Conservation (phyloP, 2,888 invertebrate genomes). For the Malthinus seriepunctatus region DNA sequence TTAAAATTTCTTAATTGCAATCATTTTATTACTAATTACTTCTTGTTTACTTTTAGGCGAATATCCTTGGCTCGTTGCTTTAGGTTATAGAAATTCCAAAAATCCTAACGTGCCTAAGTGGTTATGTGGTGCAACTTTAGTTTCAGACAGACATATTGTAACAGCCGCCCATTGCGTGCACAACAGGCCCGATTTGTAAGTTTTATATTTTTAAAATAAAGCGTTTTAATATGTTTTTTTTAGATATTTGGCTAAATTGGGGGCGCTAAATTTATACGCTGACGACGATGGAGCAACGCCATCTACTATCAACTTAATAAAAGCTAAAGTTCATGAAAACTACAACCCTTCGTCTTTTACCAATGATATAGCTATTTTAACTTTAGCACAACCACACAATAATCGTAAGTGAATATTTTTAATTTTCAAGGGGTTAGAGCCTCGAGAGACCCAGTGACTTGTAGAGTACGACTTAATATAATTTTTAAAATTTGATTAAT, state of each 20-base stretch:
- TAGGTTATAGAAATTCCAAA: conserved; percentile 65
- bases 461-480: too few species aligned
- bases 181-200: conserved; percentile 64
- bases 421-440: too few species aligned
- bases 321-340: conserved; percentile 66
- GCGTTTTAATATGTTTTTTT: conserved; percentile 20
- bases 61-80: conserved; percentile 79
- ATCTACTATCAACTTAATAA: conserved; percentile 65
- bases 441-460: too few species aligned
- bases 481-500: too few species aligned
- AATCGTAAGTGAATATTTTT: conserved; percentile 32
- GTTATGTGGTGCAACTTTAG: conserved; percentile 70
- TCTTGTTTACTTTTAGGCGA: conserved; percentile 58
- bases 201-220: conserved; percentile 30
- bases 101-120: conserved; percentile 53
- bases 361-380: conserved; percentile 80
- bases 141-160: conserved; percentile 70
- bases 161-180: conserved; percentile 80
- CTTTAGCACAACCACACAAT: conserved; percentile 60
- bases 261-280: conserved; percentile 73
- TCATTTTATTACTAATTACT: conserved; percentile 10
- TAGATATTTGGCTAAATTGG: conserved; percentile 72
- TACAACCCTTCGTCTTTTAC: conserved; percentile 61
- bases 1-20: not conserved
- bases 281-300: conserved; percentile 66